Evolutionary conservation across 1,140 invertebrate genomes (phyloP).

Genomic region (Condylostylus longicornis): DNA sequence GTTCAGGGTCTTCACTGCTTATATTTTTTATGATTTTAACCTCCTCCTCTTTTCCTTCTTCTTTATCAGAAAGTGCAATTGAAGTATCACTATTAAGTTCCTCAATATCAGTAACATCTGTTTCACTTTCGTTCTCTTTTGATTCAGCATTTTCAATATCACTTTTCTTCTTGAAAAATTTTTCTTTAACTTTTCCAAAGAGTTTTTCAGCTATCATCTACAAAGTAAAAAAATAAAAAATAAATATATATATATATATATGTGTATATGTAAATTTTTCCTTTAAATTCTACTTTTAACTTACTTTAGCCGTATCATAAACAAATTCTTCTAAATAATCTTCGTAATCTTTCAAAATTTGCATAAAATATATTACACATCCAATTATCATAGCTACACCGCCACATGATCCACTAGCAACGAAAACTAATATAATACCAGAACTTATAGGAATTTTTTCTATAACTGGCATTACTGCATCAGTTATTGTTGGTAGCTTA

Average conservation of each 20-base stretch:
- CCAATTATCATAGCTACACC: slow-evolving; percentile 35
- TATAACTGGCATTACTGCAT: slow-evolving; percentile 3
- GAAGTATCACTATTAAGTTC: no score
- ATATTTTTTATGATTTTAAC: no score
- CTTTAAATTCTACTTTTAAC: no score
- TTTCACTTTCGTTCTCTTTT: neutral
- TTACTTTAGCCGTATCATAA: slow-evolving; percentile 37
- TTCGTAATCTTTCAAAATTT: slow-evolving; percentile 56
- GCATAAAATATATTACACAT: slow-evolving; percentile 39
- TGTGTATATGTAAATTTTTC: no score
- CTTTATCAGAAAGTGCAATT: no score
- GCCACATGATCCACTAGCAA: slow-evolving; percentile 27
- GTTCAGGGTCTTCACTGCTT: no score
- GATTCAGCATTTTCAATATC: neutral
- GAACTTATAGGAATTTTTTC: slow-evolving; percentile 23
- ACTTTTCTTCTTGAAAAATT: neutral
- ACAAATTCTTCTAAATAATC: slow-evolving; percentile 53
- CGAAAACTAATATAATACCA: slow-evolving; percentile 24
- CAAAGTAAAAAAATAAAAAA: no score
- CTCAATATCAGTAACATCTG: no score
- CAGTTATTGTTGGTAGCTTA: neutral
- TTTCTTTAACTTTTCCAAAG: slow-evolving; percentile 11
- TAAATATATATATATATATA: no score
- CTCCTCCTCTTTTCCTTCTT: no score
- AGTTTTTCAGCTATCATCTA: slow-evolving; percentile 31